A percentile compares a stretch with the other conserved stretches of the same genome.
phyloP scores from a whole-genome alignment of 2,797 vertebrate species.

The Pristis pectinata region DNA sequence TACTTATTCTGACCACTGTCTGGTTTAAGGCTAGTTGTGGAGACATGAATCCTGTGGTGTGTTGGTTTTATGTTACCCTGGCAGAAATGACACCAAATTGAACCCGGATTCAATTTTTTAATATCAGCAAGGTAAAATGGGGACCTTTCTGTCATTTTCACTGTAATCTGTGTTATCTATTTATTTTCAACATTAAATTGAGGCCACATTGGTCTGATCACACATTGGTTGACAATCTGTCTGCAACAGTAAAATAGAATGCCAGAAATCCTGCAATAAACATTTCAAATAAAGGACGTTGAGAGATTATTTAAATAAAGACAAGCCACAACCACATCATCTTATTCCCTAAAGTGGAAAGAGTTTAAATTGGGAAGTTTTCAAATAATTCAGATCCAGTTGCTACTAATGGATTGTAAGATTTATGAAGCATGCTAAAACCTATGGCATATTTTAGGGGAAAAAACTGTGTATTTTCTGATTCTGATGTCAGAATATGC shows the following conservation, averaged over 20 bases:
- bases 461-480: slow-evolving; percentile 19
- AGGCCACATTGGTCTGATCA: background rate
- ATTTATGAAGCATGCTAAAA: slow-evolving; percentile 28
- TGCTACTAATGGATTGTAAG: slow-evolving; percentile 24
- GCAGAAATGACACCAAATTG: background rate
- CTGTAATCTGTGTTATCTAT: background rate
- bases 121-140: background rate
- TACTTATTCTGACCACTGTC: slow-evolving; percentile 27
- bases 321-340: background rate
- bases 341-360: background rate
- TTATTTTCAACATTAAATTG: background rate
- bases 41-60: slow-evolving; percentile 7
- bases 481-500: slow-evolving; percentile 23
- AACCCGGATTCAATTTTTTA: slow-evolving; percentile 12
- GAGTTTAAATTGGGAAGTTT: slow-evolving; percentile 21
- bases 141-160: background rate
- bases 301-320: background rate
- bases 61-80: background rate
- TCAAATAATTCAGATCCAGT: slow-evolving; percentile 33
- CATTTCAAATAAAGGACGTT: slow-evolving; percentile 4
- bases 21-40: background rate
- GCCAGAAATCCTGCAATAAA: background rate
- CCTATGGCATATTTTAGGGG: slow-evolving; percentile 21
- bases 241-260: background rate
- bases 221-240: background rate